Evolutionary conservation across 2,113 vertebrate species (phyloP).

Genomic region (Poeciliopsis occidentalis): DNA sequence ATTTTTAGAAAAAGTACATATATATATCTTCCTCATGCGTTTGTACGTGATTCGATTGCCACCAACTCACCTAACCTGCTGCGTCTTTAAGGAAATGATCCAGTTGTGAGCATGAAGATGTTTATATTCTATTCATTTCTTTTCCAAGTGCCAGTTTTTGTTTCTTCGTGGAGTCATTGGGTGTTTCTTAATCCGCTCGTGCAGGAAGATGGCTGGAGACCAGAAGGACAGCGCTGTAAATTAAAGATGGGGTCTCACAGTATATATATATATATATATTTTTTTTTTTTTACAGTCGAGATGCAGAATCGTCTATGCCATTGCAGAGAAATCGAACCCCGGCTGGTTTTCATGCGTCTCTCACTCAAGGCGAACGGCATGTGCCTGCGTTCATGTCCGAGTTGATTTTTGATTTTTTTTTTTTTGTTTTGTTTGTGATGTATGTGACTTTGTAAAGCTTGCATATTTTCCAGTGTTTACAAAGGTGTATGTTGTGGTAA

Average conservation of each 20-base stretch:
- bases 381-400: slow-evolving; percentile 74
- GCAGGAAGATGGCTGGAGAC: slow-evolving; percentile 34
- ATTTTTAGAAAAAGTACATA: slow-evolving; percentile 20
- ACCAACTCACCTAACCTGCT: slow-evolving; percentile 41
- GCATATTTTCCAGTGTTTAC: slow-evolving; percentile 83
- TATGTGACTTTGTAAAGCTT: slow-evolving; percentile 80
- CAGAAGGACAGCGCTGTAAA: slow-evolving; percentile 41
- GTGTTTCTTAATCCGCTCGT: slow-evolving; percentile 67
- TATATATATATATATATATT: slow-evolving; percentile 67
- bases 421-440: slow-evolving; percentile 71
- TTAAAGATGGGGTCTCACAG: slow-evolving; percentile 59
- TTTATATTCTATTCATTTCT: slow-evolving; percentile 74
- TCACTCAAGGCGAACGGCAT: slow-evolving; percentile 71
- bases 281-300: slow-evolving; percentile 68
- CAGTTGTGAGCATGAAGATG: slow-evolving; percentile 76
- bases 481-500: slow-evolving; percentile 77
- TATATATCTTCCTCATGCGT: slow-evolving; percentile 43
- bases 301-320: slow-evolving; percentile 37
- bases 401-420: slow-evolving; percentile 17
- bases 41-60: slow-evolving; percentile 31
- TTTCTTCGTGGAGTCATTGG: slow-evolving; percentile 72
- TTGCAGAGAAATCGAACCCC: slow-evolving; percentile 35
- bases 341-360: slow-evolving; percentile 49
- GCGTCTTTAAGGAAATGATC: slow-evolving; percentile 70
- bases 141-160: slow-evolving; percentile 76